A percentile compares a stretch with the other conserved stretches of the same genome.
These are phyloP conservation scores for Caenorhabditis doughertyi DNA, from an alignment of 2,888 invertebrate species.

Conservation along the genomic window DNA sequence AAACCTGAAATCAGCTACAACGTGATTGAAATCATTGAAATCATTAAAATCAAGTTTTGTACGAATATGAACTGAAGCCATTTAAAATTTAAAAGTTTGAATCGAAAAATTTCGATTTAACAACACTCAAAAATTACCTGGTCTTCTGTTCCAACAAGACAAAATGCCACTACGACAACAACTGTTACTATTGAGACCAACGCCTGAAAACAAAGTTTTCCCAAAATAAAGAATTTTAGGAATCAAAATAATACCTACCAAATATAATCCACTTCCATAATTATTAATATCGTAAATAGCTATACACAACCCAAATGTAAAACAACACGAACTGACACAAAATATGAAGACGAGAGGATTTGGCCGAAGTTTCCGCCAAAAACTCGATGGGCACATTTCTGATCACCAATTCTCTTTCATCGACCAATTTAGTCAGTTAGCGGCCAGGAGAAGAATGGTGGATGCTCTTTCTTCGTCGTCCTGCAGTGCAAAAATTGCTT, in stretches of 20 bases:
- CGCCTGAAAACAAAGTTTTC: slow-evolving; percentile 61
- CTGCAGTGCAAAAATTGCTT: slow-evolving; percentile 53
- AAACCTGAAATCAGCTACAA: slow-evolving; percentile 19
- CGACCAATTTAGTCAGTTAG: slow-evolving; percentile 53
- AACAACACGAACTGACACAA: slow-evolving; percentile 73
- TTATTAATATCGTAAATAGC: slow-evolving; percentile 78
- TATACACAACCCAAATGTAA: slow-evolving; percentile 75
- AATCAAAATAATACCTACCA: slow-evolving; percentile 65
- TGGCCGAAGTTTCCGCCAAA: slow-evolving; percentile 58
- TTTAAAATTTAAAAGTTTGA: background rate
- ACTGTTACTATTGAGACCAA: slow-evolving; percentile 76
- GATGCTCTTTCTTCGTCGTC: background rate
- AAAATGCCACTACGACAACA: slow-evolving; percentile 78
- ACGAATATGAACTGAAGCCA: background rate
- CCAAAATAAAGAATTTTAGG: background rate
- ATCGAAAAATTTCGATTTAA: background rate
- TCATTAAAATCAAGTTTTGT: background rate
- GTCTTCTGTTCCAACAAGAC: slow-evolving; percentile 79
- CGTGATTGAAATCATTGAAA: background rate
- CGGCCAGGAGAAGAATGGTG: too few species aligned
- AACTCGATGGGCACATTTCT: slow-evolving; percentile 48
- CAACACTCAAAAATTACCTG: slow-evolving; percentile 66
- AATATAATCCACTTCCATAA: slow-evolving; percentile 78
- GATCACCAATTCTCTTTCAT: slow-evolving; percentile 43
- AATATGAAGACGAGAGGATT: slow-evolving; percentile 76